Percentiles rank a stretch among this genome's conserved stretches.
Conservation (phyloP, 2,113 vertebrate genomes). For the Petrocephalus zakoni region DNA sequence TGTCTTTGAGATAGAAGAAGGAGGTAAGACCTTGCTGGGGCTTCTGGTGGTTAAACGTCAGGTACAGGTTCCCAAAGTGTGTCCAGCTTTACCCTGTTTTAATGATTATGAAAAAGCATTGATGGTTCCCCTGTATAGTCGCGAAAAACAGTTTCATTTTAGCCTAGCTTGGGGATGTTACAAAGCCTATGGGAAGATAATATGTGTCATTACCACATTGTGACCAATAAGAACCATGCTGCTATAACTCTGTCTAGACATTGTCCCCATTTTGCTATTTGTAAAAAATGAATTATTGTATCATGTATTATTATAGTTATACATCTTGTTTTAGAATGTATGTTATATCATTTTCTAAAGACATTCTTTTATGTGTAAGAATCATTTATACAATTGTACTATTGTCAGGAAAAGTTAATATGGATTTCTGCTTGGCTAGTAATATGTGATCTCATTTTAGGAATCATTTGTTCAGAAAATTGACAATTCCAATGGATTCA, state of each 20-base stretch:
- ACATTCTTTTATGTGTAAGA: neutral
- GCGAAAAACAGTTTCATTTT: neutral
- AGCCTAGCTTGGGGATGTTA: neutral
- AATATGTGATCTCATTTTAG: neutral
- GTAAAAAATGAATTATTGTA: neutral
- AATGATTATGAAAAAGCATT: neutral
- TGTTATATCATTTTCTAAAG: neutral
- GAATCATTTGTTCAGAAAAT: neutral
- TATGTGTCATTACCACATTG: neutral
- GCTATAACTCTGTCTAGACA: neutral
- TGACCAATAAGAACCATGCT: neutral
- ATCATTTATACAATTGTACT: neutral
- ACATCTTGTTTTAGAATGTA: neutral
- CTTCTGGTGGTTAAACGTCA: neutral
- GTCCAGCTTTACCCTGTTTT: neutral
- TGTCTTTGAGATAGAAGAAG: neutral
- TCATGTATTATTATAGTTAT: neutral
- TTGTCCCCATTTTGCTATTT: neutral
- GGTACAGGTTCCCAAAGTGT: neutral
- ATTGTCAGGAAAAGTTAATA: neutral
- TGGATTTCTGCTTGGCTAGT: neutral
- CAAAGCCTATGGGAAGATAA: neutral
- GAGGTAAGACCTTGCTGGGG: neutral
- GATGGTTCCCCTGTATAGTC: neutral
- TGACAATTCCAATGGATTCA: neutral